A percentile compares a stretch with the other conserved stretches of the same genome.
Conservation (phyloP, 2,888 invertebrate genomes). For the Bedellia somnulentella region DNA sequence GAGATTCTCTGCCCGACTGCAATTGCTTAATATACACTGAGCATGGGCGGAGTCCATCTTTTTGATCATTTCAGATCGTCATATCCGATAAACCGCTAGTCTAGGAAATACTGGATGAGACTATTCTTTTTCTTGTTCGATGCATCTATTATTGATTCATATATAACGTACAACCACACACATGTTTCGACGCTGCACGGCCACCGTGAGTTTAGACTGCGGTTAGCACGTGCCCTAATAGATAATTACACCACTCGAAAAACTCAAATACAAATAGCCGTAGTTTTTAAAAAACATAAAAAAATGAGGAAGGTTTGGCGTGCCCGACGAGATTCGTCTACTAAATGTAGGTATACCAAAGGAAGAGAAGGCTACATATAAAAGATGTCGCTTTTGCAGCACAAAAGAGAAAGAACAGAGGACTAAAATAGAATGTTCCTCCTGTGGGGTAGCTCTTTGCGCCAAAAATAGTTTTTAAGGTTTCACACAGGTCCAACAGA, state of each 20-base stretch:
- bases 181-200: conserved; percentile 2
- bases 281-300: conserved; percentile 9
- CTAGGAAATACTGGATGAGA: conserved; percentile 17
- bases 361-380: conserved; percentile 6
- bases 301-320: conserved; percentile 7
- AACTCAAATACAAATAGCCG: background rate
- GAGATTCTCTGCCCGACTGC: conserved; percentile 17
- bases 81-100: conserved; percentile 16
- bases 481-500: conserved; percentile 4
- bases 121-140: conserved; percentile 14
- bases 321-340: conserved; percentile 9
- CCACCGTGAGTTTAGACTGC: conserved; percentile 5
- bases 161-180: conserved; percentile 10
- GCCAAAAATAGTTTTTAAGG: background rate
- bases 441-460: background rate
- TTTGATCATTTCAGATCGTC: conserved; percentile 20
- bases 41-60: conserved; percentile 19
- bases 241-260: conserved; percentile 4
- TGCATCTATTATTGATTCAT: conserved; percentile 6
- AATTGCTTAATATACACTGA: conserved; percentile 17
- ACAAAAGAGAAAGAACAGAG: conserved; percentile 6
- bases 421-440: conserved; percentile 5
- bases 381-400: conserved; percentile 9
- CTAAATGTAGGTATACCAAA: conserved; percentile 7
- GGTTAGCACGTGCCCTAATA: conserved; percentile 6